Base-by-base conservation (phyloP, 2,888 invertebrate species). In the Hyposoter didymator region DNA sequence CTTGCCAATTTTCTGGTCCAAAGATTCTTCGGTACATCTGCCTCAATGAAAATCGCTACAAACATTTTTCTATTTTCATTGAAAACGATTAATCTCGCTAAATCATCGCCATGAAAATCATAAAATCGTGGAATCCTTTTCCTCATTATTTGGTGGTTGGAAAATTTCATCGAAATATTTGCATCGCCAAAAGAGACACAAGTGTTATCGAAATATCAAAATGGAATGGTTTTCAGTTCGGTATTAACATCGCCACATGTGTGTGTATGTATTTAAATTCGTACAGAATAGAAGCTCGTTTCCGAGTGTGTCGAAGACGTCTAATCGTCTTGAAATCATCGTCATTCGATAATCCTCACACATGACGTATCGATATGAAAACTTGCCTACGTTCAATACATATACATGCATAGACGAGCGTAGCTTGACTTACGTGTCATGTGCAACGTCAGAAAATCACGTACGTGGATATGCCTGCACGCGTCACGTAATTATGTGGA, bases 401-500 rank as follows among this genome's bases (percentile, higher is more conserved):
- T 49, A 67, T 45, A 39, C 64, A 64, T 72, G 39, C 39, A 35
- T 22, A 73, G 17, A 43, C 43, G 39, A 39, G 39, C 10, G 7
- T 64, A 79, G 75, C 64, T 8, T 8, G 17, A 49, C 59, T 64
- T 49, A 75, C 72, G 74, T 72, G 78, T 79, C 82, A 76, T 79
- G 59, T 62, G 55, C 64, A 74, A 62, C 49, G 69, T 67, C 85
- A 39, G 80, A 79, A 69, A 84, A 85, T 87, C 87, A 87, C 87
- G 85, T 87, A 84, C 69, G 52, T 72, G 59, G 28, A 75, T 80
- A 75, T 70, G 78, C 52, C 78, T 82, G 81, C 84, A 82, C 87
- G 85, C 78, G 82, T 85, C 87, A 80, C 80, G 84, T 85, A 85
- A 87, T 87, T 80, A 84, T 84, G 67, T 64, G 78, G 55, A 28